Evolutionary conservation across 2,888 invertebrate genomes (phyloP).

Genomic region (Tribolium freemani): DNA sequence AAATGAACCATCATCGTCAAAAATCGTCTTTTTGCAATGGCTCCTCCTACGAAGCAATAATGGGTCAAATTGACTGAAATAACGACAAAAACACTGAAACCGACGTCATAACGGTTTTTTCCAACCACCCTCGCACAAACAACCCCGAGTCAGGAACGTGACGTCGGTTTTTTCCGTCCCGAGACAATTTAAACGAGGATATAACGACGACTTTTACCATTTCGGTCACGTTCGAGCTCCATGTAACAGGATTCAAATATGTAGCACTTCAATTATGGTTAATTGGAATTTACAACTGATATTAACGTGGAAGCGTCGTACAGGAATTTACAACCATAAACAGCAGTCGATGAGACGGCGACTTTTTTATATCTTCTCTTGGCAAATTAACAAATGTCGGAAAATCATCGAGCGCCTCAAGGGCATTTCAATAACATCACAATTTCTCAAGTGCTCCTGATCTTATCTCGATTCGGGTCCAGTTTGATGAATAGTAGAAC

Average conservation of each 20-base stretch:
- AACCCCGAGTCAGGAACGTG: slow-evolving; percentile 22
- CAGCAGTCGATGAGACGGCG: not conserved
- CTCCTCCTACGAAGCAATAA: slow-evolving; percentile 7
- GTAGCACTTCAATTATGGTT: slow-evolving; percentile 47
- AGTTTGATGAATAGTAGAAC: too few species aligned
- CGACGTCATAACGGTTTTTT: slow-evolving; percentile 24
- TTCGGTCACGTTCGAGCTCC: slow-evolving; percentile 49
- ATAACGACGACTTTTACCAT: slow-evolving; percentile 28
- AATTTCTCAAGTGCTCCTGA: not conserved
- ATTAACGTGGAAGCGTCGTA: slow-evolving; percentile 24
- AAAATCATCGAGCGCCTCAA: not conserved
- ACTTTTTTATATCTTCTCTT: not conserved
- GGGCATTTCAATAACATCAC: not conserved
- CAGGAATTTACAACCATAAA: not conserved
- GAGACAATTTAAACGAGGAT: not conserved
- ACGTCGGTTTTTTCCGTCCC: not conserved
- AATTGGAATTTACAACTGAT: slow-evolving; percentile 48
- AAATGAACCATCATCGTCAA: slow-evolving; percentile 14
- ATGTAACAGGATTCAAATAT: slow-evolving; percentile 46
- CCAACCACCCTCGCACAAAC: slow-evolving; percentile 32
- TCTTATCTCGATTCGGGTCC: not conserved
- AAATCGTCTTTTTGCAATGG: slow-evolving; percentile 1
- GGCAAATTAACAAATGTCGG: not conserved
- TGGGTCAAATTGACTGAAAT: not conserved
- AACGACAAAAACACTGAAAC: not conserved